Base-by-base conservation (phyloP, 1,140 invertebrate species). In the Euglossa dilemma region DNA sequence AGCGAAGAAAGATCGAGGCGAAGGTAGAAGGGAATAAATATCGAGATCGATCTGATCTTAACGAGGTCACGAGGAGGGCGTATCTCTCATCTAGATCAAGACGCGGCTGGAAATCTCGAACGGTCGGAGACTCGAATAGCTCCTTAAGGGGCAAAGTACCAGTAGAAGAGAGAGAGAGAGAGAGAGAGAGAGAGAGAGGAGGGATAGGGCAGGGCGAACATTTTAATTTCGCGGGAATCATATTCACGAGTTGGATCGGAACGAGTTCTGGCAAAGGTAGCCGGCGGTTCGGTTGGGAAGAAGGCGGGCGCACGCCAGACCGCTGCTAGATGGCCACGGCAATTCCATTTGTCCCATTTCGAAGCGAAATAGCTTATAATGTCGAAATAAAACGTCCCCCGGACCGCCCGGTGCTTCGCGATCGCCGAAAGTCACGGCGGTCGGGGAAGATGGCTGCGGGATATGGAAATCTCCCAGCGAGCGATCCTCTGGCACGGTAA, bases 271-370 rank as follows among this genome's bases (percentile, higher is more conserved):
- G 76, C 84, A 75, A 47, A 77, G 45, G 43, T 43, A 36, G 69
- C 28, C 20, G 0, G 64, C 66, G 16, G 61, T n/a, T 45, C n/a
- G 36, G 11, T 77, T 59, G n/a, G 69, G 23, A 43, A 36, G 72
- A 43, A 47, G n/a, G 75, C 12, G 43, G 23, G 45, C 5, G 45
- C 47, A 77, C 73, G 76, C 47, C 74, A 72, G 61, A 59, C 18
- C 56, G 67, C 64, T 59, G 64, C 45, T 79, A 73, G 79, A 83
- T 79, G 75, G 75, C 54, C 61, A 47, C 75, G 67, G 86, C 90
- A 91, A 92, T 92, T 91, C 87, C 90, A 92, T 92, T 92, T 91
- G 91, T 91, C 87, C 90, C 85, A 92, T 93, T 93, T 92, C 87
- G 89, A 92, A 91, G 88, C 90, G 87, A 90, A 92, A 91, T 92